Evolutionary conservation across 2,113 vertebrate genomes (phyloP).

Genomic region (Asarcornis scutulata): DNA sequence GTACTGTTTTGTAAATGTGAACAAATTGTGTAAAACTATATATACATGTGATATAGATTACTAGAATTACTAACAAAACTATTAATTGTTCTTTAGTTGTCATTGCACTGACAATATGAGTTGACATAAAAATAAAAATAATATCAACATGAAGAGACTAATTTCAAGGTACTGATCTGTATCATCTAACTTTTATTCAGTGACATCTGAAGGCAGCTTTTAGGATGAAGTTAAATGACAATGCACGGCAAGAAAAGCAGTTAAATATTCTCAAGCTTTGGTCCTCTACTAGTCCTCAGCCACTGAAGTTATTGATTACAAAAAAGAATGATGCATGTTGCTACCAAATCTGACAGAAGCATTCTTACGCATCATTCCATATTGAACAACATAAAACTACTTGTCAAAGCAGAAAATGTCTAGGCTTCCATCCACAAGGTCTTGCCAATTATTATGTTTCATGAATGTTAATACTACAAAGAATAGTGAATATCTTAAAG

Average conservation of each 20-base stretch:
- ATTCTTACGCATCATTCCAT: conserved; percentile 46
- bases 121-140: conserved; percentile 8
- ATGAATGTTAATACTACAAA: conserved; percentile 37
- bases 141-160: not conserved
- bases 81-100: not conserved
- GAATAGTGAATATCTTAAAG: not conserved
- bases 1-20: not conserved
- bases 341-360: conserved; percentile 59
- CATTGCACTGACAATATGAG: not conserved
- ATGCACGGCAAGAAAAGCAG: conserved; percentile 22
- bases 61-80: not conserved
- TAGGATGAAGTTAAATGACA: conserved; percentile 62
- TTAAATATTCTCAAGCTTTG: conserved; percentile 45
- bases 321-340: conserved; percentile 51
- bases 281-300: conserved; percentile 19
- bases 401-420: conserved; percentile 68
- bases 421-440: conserved; percentile 11
- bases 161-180: conserved; percentile 38
- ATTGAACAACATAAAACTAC: conserved; percentile 29
- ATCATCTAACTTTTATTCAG: conserved; percentile 14
- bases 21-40: not conserved
- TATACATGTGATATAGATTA: not conserved
- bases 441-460: conserved; percentile 37
- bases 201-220: conserved; percentile 42
- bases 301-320: conserved; percentile 67